Evolutionary conservation across 2,113 vertebrate species (phyloP), one percentile per base, ranked within the genome.

Genomic region (Thryonomys swinderianus): DNA sequence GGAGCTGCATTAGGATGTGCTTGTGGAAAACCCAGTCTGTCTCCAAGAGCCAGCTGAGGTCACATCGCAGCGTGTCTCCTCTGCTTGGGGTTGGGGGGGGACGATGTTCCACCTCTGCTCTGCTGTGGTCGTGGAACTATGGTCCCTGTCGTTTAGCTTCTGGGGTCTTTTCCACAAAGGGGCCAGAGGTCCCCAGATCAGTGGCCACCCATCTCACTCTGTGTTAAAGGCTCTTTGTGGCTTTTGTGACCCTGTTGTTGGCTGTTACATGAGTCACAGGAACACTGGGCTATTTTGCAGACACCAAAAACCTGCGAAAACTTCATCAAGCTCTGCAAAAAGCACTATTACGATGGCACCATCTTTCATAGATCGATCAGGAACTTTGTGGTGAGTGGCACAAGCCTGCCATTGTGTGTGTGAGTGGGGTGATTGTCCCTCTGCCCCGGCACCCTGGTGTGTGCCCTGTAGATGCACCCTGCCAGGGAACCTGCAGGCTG

Each of bases 331-430:
- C 97, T 99, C 92, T 99, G 99, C 97, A 99, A 99, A 95, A 99
- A 99, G 95, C 98, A 98, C 81, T 99, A 99, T 89, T 99, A 99
- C 0, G 98, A 99, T 0, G 99, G 98, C 61, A 99, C 99, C 0
- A 30, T 99, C 95, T 99, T 99, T 97, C 99, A 99, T 98, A 98
- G 99, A 85, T 99, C 99, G 87, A 99, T 99, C 96, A 97, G 99
- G 71, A 99, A 99, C 96, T 99, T 99, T 74, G 99, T 99, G 99
- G 99, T 99, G 95, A 98, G 99, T 96, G 32, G 30, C 14, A 11
- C 21, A 20, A 9, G 34, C 14, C 34, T 0, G 1, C 2, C 0
- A 12, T 55, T 23, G n/a, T 37, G 57, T 61, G 7, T 3, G 64
- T 12, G n/a, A 48, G 25, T 11, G 42, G 12, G 18, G 59, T 32